Evolutionary conservation across 2,888 invertebrate species (phyloP), one percentile per base, ranked within the genome.

Genomic region (Melanchra persicariae): DNA sequence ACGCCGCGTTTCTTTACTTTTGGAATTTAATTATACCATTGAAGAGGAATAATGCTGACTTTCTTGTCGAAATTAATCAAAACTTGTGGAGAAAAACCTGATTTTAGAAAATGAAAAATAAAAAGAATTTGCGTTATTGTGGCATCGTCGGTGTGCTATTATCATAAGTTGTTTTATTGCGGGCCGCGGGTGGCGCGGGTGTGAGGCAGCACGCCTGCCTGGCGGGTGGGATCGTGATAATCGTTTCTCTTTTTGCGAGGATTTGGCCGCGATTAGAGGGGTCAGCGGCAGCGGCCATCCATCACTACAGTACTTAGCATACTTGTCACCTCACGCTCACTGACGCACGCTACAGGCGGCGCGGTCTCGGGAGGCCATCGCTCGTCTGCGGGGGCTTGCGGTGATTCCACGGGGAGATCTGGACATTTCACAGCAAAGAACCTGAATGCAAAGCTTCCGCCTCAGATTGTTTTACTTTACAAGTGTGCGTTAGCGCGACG

Each of bases 21-120:
- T 40, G 60, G 83, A 87, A 87, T 88, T 84, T 85, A 86, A 88
- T 89, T 87, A 88, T 84, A 83, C 84, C 71, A 85, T 79, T 88
- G 81, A 72, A 81, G 82, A 85, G 83, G 74, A 75, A 84, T 85
- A 80, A 87, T 67, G 64, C 69, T 66, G 68, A 70, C 77, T 85
- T 82, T 84, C 80, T 85, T 85, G 78, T 84, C 79, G 57, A 83
- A 88, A 87, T 88, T 86, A 87, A 87, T 87, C 83, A 84, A 65
- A 84, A 86, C 65, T 85, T 72, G 63, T 34, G 66, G 58, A 71
- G 59, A 72, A n/a, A n/a, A n/a, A n/a, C n/a, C n/a, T n/a, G n/a
- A n/a, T n/a, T n/a, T n/a, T n/a, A n/a, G n/a, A n/a, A n/a, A 82
- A 82, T 79, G 74, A 74, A 80, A 82, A 84, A 85, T 82, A 83